Conservation (phyloP, 2,113 vertebrate genomes). For the Procapra przewalskii region DNA sequence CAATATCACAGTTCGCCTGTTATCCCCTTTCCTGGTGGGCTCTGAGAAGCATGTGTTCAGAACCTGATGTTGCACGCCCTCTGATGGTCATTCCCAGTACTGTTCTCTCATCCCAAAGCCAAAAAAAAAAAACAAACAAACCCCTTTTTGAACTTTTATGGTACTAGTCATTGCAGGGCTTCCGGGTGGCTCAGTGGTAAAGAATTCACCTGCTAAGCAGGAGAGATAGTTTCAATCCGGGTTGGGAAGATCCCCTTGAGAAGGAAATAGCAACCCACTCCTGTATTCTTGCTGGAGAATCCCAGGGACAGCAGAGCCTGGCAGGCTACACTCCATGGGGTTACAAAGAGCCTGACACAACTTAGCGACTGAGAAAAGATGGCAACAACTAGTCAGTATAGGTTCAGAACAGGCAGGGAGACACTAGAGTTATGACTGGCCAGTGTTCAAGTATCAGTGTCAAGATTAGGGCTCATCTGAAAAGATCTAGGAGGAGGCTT, state of each 20-base stretch:
- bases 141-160: neutral
- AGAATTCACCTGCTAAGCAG: neutral
- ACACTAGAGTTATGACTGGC: neutral
- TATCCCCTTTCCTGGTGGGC: neutral
- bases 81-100: conserved; percentile 54
- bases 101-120: neutral
- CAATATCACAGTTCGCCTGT: neutral
- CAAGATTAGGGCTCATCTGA: neutral
- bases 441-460: neutral
- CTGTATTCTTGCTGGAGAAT: neutral
- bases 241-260: neutral
- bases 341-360: neutral
- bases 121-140: neutral
- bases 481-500: neutral
- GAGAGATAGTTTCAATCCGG: neutral
- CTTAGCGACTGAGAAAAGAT: neutral
- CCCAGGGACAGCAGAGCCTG: neutral
- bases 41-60: neutral
- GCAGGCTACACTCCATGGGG: neutral
- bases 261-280: neutral
- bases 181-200: neutral
- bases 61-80: conserved; percentile 40
- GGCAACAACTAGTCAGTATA: neutral
- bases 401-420: neutral
- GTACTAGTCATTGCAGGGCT: neutral